A percentile compares a stretch with the other conserved stretches of the same genome.
phyloP scores from a whole-genome alignment of 2,113 vertebrate species.

The Catharus fuscescens region DNA sequence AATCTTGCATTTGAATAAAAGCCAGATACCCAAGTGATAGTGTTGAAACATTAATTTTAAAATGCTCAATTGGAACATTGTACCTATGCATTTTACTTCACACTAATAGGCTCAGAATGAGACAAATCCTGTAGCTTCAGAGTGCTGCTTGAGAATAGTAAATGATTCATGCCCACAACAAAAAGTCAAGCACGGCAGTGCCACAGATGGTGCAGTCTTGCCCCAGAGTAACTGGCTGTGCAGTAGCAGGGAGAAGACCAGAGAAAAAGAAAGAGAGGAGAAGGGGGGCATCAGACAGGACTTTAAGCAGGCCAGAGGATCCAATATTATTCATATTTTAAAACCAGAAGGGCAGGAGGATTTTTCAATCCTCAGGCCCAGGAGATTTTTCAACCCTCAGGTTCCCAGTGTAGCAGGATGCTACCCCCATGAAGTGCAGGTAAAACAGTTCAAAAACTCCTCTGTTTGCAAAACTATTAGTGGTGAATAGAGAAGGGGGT shows the following conservation, averaged over 20 bases:
- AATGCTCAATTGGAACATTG: not conserved
- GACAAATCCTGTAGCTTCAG: not conserved
- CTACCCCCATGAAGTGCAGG: not conserved
- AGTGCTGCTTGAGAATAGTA: not conserved
- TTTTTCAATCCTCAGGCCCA: not conserved
- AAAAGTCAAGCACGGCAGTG: not conserved
- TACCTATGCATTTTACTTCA: not conserved
- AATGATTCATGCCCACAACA: not conserved
- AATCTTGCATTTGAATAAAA: slow-evolving; percentile 32
- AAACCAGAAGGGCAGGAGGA: not conserved
- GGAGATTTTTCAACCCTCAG: not conserved
- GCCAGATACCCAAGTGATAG: not conserved
- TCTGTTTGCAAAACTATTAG: not conserved
- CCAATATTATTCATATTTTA: not conserved
- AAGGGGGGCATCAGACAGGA: not conserved
- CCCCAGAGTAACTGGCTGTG: not conserved
- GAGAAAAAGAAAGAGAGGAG: not conserved
- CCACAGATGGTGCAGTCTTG: not conserved
- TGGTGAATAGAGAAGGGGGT: not conserved
- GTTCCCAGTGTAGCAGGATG: not conserved
- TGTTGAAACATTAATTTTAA: slow-evolving; percentile 17
- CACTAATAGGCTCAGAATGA: not conserved
- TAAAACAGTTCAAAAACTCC: not conserved
- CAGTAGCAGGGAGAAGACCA: not conserved
- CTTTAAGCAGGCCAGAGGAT: not conserved